Percentiles rank a stretch among this genome's conserved stretches.
These are phyloP conservation scores for Nephrocerus scutellatus DNA, from an alignment of 2,888 invertebrate genomes.

Conservation along the genomic window DNA sequence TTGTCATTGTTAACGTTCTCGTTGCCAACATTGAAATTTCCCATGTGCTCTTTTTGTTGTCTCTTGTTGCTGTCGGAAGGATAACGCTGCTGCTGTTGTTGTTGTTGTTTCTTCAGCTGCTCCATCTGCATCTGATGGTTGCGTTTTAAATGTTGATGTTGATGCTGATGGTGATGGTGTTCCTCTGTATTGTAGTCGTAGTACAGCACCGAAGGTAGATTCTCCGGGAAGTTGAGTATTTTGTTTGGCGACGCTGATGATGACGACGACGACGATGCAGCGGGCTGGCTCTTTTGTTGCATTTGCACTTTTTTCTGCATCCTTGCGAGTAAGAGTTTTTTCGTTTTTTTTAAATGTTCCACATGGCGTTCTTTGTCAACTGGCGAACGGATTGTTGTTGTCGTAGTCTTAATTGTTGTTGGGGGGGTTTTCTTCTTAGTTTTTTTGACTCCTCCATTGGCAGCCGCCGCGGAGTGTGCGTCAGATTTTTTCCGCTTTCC, in stretches of 20 bases:
- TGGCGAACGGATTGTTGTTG: slow-evolving; percentile 13
- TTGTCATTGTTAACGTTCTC: too few relatives aligned
- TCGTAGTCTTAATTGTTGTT: slow-evolving; percentile 14
- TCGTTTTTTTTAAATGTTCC: too few relatives aligned
- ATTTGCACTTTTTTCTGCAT: slow-evolving; percentile 13
- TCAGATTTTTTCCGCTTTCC: too few relatives aligned
- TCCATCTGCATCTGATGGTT: slow-evolving; percentile 35
- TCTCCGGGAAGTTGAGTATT: slow-evolving; percentile 44
- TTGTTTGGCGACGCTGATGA: slow-evolving; percentile 29
- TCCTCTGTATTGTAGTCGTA: slow-evolving; percentile 45
- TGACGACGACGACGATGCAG: slow-evolving; percentile 7
- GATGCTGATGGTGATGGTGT: slow-evolving; percentile 43
- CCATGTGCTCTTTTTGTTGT: too few relatives aligned
- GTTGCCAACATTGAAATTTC: too few relatives aligned
- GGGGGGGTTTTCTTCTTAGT: slow-evolving; percentile 17
- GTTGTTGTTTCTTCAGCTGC: slow-evolving; percentile 22
- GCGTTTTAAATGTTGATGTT: slow-evolving; percentile 40
- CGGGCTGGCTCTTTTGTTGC: neutral
- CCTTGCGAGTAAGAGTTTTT: too few relatives aligned
- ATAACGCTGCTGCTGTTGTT: slow-evolving; percentile 11
- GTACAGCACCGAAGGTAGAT: slow-evolving; percentile 42
- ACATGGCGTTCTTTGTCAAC: slow-evolving; percentile 14
- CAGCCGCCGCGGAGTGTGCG: slow-evolving; percentile 17
- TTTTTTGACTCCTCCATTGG: slow-evolving; percentile 19
- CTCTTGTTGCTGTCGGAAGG: slow-evolving; percentile 1